Conservation (phyloP, 1,140 invertebrate genomes). For the Microplitis mediator region DNA sequence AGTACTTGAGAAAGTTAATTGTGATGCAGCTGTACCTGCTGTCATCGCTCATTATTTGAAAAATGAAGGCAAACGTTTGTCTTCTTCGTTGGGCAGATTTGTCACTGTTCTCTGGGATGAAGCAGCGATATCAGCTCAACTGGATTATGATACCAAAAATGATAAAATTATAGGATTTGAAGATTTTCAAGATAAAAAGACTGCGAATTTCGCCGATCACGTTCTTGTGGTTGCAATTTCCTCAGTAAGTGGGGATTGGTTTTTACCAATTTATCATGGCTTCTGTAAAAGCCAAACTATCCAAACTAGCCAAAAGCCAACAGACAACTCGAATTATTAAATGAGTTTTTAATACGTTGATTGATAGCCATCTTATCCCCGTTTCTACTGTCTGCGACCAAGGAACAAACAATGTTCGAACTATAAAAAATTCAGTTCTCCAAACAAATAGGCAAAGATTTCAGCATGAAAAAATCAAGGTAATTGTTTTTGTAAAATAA, state of each 20-base stretch:
- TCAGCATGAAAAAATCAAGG: neutral
- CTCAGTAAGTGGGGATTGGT: slow-evolving; percentile 31
- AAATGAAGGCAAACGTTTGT: neutral
- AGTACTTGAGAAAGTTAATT: neutral
- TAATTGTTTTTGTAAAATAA: neutral
- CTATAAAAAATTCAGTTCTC: slow-evolving; percentile 20
- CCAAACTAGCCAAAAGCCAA: no score
- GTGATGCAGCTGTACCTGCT: neutral
- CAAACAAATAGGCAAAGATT: neutral
- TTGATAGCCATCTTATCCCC: neutral
- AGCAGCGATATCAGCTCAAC: slow-evolving; percentile 14
- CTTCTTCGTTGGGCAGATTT: neutral
- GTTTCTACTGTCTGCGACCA: slow-evolving; percentile 30
- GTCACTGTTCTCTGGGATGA: slow-evolving; percentile 34
- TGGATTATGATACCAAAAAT: slow-evolving; percentile 22
- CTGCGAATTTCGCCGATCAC: slow-evolving; percentile 32
- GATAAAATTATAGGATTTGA: slow-evolving; percentile 36
- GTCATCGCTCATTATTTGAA: neutral
- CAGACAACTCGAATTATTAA: slow-evolving; percentile 15
- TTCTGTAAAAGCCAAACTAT: slow-evolving; percentile 21
- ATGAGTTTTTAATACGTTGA: neutral
- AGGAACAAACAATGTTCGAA: slow-evolving; percentile 14
- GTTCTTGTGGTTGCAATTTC: slow-evolving; percentile 36
- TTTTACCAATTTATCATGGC: slow-evolving; percentile 31
- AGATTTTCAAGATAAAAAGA: slow-evolving; percentile 31